Conservation (phyloP, 1,140 invertebrate genomes). For the Solenopsis fugax region DNA sequence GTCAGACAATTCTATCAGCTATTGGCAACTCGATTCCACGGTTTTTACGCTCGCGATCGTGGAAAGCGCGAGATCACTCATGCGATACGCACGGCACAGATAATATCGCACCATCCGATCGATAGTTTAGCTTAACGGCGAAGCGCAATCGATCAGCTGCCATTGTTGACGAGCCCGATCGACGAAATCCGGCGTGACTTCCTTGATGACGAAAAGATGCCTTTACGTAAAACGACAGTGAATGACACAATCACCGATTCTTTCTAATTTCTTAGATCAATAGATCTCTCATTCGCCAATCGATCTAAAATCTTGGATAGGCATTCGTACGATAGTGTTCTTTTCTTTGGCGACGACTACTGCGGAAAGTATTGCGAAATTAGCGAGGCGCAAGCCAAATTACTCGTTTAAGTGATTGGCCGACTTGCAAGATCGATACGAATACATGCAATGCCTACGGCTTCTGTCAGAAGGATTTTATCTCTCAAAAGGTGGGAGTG, state of each 20-base stretch:
- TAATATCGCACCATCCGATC: constrained; percentile 8
- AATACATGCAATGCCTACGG: constrained; percentile 68
- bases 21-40: constrained; percentile 41
- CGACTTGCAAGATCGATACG: constrained; percentile 70
- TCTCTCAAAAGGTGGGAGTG: constrained; percentile 61
- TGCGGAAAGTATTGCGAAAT: constrained; percentile 29
- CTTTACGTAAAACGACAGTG: background rate
- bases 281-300: background rate
- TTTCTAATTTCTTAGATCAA: constrained; percentile 13
- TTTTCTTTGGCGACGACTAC: constrained; percentile 1
- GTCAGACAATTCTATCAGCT: constrained; percentile 50
- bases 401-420: constrained; percentile 27
- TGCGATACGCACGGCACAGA: constrained; percentile 47
- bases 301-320: constrained; percentile 1
- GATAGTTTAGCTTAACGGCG: constrained; percentile 6
- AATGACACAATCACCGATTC: constrained; percentile 34
- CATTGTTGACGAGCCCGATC: background rate
- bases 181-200: constrained; percentile 18
- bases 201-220: constrained; percentile 23
- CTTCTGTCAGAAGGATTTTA: constrained; percentile 56
- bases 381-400: constrained; percentile 22
- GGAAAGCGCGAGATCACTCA: constrained; percentile 70
- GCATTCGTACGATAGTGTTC: background rate
- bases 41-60: constrained; percentile 28
- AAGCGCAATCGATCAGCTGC: constrained; percentile 32